A percentile compares a stretch with the other conserved stretches of the same genome.
These are phyloP conservation scores for Drosophila athabasca DNA, from an alignment of 1,140 invertebrate species.

Conservation along the genomic window DNA sequence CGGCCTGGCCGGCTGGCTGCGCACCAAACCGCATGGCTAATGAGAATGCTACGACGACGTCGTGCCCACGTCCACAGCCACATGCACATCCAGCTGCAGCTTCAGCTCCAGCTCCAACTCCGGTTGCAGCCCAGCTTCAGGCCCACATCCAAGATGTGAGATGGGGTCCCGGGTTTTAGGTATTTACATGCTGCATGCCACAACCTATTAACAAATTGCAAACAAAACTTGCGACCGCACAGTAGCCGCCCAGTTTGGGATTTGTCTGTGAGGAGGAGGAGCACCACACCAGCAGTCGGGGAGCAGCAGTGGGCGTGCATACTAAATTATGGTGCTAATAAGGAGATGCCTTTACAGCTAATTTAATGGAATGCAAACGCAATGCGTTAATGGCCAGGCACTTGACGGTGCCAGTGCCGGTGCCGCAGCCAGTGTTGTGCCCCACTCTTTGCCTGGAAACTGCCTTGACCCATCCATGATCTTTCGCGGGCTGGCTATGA, in stretches of 20 bases:
- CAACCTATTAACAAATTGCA: slow-evolving; percentile 80
- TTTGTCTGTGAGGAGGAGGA: no score
- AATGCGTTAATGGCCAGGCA: slow-evolving; percentile 64
- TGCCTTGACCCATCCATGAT: slow-evolving; percentile 65
- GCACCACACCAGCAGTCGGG: background rate
- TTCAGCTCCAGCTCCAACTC: slow-evolving; percentile 12
- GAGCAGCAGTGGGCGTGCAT: slow-evolving; percentile 72
- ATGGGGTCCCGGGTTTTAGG: slow-evolving; percentile 24
- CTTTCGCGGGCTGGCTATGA: slow-evolving; percentile 23
- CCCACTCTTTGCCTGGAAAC: background rate
- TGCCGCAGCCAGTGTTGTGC: no score
- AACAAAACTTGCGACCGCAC: slow-evolving; percentile 71
- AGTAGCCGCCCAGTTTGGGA: slow-evolving; percentile 45
- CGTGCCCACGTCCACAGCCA: slow-evolving; percentile 6
- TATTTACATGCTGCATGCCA: slow-evolving; percentile 76
- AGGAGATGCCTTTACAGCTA: slow-evolving; percentile 70
- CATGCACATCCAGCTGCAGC: background rate
- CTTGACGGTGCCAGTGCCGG: slow-evolving; percentile 18
- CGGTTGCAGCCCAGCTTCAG: background rate
- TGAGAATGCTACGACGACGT: slow-evolving; percentile 50
- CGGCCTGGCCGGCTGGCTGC: background rate
- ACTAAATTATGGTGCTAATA: slow-evolving; percentile 73
- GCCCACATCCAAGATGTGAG: slow-evolving; percentile 11
- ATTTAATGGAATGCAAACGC: slow-evolving; percentile 74
- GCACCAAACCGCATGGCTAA: slow-evolving; percentile 59